Evolutionary conservation across 2,888 invertebrate species (phyloP).

Genomic region (Sepioteuthis lessoniana): DNA sequence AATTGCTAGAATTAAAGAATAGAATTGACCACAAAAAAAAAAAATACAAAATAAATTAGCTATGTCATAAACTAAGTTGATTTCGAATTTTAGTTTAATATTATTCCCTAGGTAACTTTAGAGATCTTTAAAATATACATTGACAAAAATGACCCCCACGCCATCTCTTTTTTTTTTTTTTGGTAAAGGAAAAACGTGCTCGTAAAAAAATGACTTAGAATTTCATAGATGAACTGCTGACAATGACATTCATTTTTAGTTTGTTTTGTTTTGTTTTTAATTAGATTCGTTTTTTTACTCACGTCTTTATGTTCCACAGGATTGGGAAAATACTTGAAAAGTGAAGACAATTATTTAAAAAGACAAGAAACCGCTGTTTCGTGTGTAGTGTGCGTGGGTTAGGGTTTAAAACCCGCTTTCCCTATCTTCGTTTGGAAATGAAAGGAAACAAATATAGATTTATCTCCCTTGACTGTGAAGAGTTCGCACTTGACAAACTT

Average conservation of each 20-base stretch:
- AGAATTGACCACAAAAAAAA: background rate
- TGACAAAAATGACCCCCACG: background rate
- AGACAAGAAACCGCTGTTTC: background rate
- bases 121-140: background rate
- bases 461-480: background rate
- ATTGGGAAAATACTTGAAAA: background rate
- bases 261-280: no score
- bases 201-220: background rate
- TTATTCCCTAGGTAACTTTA: background rate
- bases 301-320: background rate
- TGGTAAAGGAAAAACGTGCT: background rate
- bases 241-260: background rate
- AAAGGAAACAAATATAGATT: background rate
- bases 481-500: conserved; percentile 2
- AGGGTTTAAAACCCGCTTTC: background rate
- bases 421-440: conserved; percentile 33
- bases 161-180: no score
- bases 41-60: background rate
- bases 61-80: background rate
- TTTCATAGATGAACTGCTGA: background rate
- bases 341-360: background rate
- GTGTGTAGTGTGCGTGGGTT: background rate
- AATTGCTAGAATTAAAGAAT: no score
- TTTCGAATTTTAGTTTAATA: background rate
- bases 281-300: background rate